Evolutionary conservation across 1,140 invertebrate species (phyloP), one percentile per base, ranked within the genome.

Genomic region (Phymorhynchus buccinoides): DNA sequence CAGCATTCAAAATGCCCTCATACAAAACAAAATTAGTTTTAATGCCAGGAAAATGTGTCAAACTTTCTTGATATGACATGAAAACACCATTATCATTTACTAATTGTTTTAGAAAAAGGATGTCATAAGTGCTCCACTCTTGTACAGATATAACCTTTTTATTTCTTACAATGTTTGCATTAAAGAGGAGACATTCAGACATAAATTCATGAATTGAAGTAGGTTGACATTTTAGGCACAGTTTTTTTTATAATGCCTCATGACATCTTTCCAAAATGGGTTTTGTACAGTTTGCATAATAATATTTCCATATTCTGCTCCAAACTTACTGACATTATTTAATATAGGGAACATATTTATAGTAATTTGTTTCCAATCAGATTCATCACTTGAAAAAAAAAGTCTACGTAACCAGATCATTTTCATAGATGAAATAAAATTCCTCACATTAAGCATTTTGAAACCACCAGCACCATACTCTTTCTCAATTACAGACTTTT

Each of bases 331-430:
- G 27, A 62, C 27, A 62, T 62, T 62, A 22, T 7, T 22, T 27
- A 62, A 62, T 27, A 62, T 12, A 22, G 56, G 56, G 27, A 12
- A 62, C 56, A 62, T 62, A 22, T 62, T 62, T 22, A 22, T 62
- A 62, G 56, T 62, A 22, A 62, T 14, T 3, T 3, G 16, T 35
- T 73, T 73, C 37, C 30, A 73, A 35, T 35, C 22, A 73, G 71
- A 37, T 37, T 73, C 71, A 41, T n/a, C n/a, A n/a, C n/a, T n/a
- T n/a, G n/a, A n/a, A n/a, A n/a, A 3, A 7, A 39, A 42, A 7
- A 79, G 41, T 79, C 77, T 79, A 3, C 77, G 4, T 41, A 48
- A 41, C 77, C 77, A 79, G 39, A 37, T 79, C 2, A 79, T 44
- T 79, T 79, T 79, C 71, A 79, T 79, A 41, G 77, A 41, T 22